Conservation (phyloP, 1,140 invertebrate species). For the Cyphomyrmex costatus region DNA sequence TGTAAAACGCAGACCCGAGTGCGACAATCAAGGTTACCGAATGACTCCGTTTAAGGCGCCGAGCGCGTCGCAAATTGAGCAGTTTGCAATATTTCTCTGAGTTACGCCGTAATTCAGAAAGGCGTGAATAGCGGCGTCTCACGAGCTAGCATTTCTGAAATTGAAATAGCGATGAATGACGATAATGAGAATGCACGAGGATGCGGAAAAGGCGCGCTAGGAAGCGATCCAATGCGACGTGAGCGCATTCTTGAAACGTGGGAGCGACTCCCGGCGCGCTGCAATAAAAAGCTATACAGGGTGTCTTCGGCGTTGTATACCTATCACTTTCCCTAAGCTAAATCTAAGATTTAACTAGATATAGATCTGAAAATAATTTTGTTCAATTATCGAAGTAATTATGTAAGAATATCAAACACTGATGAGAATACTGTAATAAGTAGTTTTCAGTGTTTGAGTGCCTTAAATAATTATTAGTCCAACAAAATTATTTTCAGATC, state of each 20-base stretch:
- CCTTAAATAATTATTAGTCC: too few relatives aligned
- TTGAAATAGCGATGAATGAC: background rate
- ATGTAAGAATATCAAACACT: too few relatives aligned
- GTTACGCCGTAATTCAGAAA: background rate
- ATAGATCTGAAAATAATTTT: too few relatives aligned
- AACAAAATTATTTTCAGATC: too few relatives aligned
- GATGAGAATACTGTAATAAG: too few relatives aligned
- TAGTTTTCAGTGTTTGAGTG: too few relatives aligned
- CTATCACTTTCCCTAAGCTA: constrained; percentile 4
- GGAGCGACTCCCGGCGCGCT: constrained; percentile 25
- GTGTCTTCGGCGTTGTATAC: background rate
- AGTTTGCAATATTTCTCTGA: background rate
- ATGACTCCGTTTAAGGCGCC: background rate
- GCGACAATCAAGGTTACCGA: constrained; percentile 4
- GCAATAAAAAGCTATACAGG: constrained; percentile 42
- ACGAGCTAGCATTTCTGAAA: background rate
- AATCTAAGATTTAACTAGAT: too few relatives aligned
- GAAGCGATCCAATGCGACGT: constrained; percentile 40
- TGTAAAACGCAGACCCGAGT: background rate
- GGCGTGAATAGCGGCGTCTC: background rate
- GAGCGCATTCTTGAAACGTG: constrained; percentile 56
- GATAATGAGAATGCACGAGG: constrained; percentile 32
- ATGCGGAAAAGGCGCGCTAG: constrained; percentile 55
- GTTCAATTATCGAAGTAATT: too few relatives aligned
- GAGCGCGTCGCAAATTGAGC: background rate